Conservation (phyloP, 2,113 vertebrate genomes). For the Albula glossodonta region DNA sequence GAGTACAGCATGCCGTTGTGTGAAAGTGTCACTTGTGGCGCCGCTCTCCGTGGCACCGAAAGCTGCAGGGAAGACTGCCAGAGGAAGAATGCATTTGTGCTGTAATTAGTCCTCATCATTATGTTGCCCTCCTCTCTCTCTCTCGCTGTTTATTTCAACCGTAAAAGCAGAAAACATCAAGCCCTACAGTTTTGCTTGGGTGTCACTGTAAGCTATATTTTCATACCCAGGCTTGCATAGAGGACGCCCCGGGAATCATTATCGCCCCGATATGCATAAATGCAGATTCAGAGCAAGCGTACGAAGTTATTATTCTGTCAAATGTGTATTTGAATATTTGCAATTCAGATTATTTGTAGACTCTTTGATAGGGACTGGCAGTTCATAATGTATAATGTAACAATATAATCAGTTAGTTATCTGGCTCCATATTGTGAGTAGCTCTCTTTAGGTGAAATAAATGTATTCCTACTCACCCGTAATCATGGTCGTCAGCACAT, state of each 20-base stretch:
- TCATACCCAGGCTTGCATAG: not conserved
- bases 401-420: not conserved
- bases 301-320: slow-evolving; percentile 13
- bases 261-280: slow-evolving; percentile 7
- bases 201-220: not conserved
- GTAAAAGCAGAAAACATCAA: not conserved
- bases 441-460: not conserved
- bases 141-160: slow-evolving; percentile 14
- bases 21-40: not conserved
- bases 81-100: not conserved
- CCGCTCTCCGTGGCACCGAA: not conserved
- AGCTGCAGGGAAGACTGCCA: not conserved
- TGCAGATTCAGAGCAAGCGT: not conserved
- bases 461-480: not conserved
- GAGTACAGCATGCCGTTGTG: not conserved
- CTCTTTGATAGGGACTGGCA: not conserved
- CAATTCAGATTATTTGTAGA: slow-evolving; percentile 6
- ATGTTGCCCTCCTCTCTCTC: not conserved
- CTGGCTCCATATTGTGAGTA: not conserved
- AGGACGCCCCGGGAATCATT: not conserved
- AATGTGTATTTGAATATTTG: not conserved
- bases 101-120: slow-evolving; percentile 17
- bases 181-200: not conserved
- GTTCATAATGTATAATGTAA: not conserved
- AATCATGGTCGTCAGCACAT: not conserved